These are phyloP conservation scores for Ispidina lecontei DNA, from an alignment of 2,797 vertebrate genomes.

Conservation along the genomic window DNA sequence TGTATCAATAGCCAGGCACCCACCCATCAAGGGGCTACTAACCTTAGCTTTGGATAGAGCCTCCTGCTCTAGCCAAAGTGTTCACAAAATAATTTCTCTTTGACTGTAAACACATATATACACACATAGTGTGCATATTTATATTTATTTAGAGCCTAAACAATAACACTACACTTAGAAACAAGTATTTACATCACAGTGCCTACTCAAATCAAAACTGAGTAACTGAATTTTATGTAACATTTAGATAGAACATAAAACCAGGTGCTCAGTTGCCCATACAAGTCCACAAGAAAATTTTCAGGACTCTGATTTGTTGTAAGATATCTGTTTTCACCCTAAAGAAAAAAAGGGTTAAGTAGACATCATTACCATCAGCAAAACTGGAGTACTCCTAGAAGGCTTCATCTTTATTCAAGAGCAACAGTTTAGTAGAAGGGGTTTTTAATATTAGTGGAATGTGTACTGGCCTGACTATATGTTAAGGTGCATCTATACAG, in stretches of 20 bases:
- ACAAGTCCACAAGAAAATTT: not conserved
- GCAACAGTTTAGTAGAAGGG: not conserved
- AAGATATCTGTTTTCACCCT: not conserved
- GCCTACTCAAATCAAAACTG: not conserved
- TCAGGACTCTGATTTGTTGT: not conserved
- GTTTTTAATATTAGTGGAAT: not conserved
- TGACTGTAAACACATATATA: not conserved
- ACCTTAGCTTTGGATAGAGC: too few relatives aligned
- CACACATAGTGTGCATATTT: rapidly evolving
- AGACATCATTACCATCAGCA: not conserved
- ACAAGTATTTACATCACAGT: not conserved
- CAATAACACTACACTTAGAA: not conserved
- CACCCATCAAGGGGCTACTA: not conserved
- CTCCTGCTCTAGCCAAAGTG: not conserved
- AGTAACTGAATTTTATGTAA: not conserved
- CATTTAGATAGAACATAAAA: not conserved
- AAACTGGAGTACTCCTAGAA: not conserved
- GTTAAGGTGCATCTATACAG: not conserved
- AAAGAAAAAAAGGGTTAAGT: not conserved
- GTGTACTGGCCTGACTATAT: not conserved
- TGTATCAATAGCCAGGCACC: not conserved
- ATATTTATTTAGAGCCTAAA: not conserved
- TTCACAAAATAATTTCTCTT: not conserved
- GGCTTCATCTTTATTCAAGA: not conserved
- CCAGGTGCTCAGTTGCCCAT: not conserved